These are phyloP conservation scores for Microcaecilia unicolor DNA, from an alignment of 2,797 vertebrate genomes.

Conservation along the genomic window DNA sequence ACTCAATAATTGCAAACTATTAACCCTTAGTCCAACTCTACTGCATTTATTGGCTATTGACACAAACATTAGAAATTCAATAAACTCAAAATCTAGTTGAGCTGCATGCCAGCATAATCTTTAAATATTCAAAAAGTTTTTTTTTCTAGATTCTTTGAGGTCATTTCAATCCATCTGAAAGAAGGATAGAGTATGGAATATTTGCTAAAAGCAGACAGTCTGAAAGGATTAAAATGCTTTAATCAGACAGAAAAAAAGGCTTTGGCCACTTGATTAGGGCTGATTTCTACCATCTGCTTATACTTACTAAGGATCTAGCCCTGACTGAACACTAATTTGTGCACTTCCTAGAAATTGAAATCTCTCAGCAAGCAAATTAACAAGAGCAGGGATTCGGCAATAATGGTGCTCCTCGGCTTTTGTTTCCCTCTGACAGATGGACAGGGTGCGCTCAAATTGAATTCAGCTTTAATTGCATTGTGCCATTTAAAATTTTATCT, in stretches of 20 bases:
- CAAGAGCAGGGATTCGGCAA: conserved; percentile 90
- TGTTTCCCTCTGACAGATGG: conserved; percentile 98
- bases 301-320: conserved; percentile 82
- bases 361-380: conserved; percentile 96
- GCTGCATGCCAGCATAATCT: conserved; percentile 18
- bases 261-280: conserved; percentile 80
- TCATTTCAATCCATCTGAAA: conserved; percentile 33
- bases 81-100: conserved; percentile 28
- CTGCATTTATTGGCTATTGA: too few relatives aligned
- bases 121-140: conserved; percentile 20
- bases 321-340: conserved; percentile 84
- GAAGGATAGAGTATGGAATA: conserved; percentile 39
- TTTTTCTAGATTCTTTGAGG: conserved; percentile 18
- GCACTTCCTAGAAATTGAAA: conserved; percentile 89
- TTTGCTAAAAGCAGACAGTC: conserved; percentile 62
- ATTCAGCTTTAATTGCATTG: conserved; percentile 99
- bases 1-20: too few relatives aligned
- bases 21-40: too few relatives aligned
- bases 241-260: conserved; percentile 69
- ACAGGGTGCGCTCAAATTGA: conserved; percentile 96
- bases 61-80: too few relatives aligned
- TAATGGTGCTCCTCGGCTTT: conserved; percentile 93
- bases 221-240: conserved; percentile 75
- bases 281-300: conserved; percentile 93
- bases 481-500: conserved; percentile 98